phyloP scores from a whole-genome alignment of 2,888 invertebrate genomes.

The Lasioglossum villosulum region DNA sequence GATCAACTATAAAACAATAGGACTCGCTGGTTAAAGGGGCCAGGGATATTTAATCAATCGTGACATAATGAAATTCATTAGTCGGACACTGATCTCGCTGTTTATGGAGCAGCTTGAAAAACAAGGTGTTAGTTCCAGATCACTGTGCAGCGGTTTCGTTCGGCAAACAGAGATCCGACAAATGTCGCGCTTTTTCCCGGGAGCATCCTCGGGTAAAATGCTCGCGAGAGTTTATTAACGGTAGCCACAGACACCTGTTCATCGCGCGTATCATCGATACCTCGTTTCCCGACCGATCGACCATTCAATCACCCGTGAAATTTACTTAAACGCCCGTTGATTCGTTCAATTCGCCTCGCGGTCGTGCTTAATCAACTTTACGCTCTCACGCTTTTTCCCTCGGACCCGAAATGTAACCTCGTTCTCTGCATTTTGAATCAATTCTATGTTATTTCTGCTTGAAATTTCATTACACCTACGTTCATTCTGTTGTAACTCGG shows the following conservation, averaged over 20 bases:
- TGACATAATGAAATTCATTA: background rate
- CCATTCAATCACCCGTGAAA: slow-evolving; percentile 11
- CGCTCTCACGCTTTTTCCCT: background rate
- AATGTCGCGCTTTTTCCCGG: background rate
- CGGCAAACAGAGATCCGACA: background rate
- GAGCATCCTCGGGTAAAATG: background rate
- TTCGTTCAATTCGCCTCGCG: background rate
- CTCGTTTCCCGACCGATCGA: slow-evolving; percentile 17
- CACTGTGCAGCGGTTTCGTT: background rate
- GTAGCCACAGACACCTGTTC: background rate
- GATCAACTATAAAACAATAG: background rate
- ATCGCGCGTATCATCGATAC: slow-evolving; percentile 18
- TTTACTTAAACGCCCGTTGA: slow-evolving; percentile 4
- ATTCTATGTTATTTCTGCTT: background rate
- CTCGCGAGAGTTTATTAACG: slow-evolving; percentile 19
- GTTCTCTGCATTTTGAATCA: background rate
- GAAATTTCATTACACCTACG: background rate
- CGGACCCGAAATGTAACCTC: background rate
- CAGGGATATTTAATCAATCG: background rate
- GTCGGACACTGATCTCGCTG: background rate
- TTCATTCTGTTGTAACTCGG: background rate
- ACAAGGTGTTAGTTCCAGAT: background rate
- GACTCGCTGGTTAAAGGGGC: background rate
- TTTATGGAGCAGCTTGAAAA: background rate
- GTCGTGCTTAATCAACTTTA: background rate